A percentile compares a stretch with the other conserved stretches of the same genome.
Conservation (phyloP, 2,888 invertebrate genomes). For the Taenaris catops region DNA sequence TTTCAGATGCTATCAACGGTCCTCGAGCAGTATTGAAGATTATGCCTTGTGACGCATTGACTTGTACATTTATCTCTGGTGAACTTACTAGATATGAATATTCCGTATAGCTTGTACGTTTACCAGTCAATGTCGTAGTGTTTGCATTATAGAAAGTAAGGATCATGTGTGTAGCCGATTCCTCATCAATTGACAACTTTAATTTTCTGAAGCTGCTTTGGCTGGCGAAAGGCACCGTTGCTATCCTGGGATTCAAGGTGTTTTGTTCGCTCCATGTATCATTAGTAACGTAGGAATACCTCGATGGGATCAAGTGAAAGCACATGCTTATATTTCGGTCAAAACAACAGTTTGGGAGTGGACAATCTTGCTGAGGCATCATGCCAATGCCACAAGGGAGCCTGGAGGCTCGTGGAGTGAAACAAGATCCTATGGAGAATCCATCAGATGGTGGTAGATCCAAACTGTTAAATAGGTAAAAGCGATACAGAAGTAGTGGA, state of each 20-base stretch:
- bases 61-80: slow-evolving; percentile 47
- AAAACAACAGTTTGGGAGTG: slow-evolving; percentile 73
- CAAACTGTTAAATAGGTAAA: slow-evolving; percentile 37
- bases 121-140: slow-evolving; percentile 31
- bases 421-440: slow-evolving; percentile 58
- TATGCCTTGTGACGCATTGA: slow-evolving; percentile 40
- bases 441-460: slow-evolving; percentile 52
- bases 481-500: slow-evolving; percentile 54
- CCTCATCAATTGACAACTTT: slow-evolving; percentile 53
- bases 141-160: slow-evolving; percentile 50
- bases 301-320: slow-evolving; percentile 74
- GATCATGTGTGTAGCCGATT: slow-evolving; percentile 50
- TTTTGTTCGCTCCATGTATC: slow-evolving; percentile 49
- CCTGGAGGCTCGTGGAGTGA: slow-evolving; percentile 42
- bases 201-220: slow-evolving; percentile 41
- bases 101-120: slow-evolving; percentile 39
- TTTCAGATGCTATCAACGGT: slow-evolving; percentile 78
- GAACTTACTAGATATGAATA: slow-evolving; percentile 44
- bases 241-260: slow-evolving; percentile 44
- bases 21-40: slow-evolving; percentile 77
- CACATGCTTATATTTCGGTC: slow-evolving; percentile 55
- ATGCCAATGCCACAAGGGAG: slow-evolving; percentile 55
- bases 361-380: slow-evolving; percentile 47
- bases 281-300: slow-evolving; percentile 62
- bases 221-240: slow-evolving; percentile 45